A percentile compares a stretch with the other conserved stretches of the same genome.
Conservation (phyloP, 2,113 vertebrate genomes). For the Ginglymostoma cirratum region DNA sequence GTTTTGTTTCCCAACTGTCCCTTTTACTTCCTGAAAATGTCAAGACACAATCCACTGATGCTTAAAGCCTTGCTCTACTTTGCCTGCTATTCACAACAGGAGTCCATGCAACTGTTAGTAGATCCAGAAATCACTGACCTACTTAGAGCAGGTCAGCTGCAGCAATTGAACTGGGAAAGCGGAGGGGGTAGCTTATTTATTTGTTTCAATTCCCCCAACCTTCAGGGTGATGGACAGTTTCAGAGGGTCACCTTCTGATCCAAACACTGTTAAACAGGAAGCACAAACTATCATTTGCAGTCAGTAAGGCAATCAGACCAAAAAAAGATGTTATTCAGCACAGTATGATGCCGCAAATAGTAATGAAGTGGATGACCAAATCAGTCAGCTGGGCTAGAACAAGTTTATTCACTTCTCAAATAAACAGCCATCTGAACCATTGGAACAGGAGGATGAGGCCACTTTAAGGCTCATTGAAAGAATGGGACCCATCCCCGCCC, state of each 20-base stretch:
- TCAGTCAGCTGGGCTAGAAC: background rate
- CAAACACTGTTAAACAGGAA: background rate
- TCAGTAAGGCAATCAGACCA: background rate
- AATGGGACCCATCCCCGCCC: background rate
- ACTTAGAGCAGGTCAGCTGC: background rate
- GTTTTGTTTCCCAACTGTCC: background rate
- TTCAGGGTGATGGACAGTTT: background rate
- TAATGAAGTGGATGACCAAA: background rate
- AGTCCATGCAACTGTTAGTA: background rate
- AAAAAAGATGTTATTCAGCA: background rate
- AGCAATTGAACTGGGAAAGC: background rate
- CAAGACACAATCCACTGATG: background rate
- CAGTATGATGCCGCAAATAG: background rate
- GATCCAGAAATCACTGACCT: too few species aligned
- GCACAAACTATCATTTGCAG: background rate
- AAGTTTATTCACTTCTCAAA: background rate
- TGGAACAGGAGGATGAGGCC: background rate
- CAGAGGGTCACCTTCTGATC: background rate
- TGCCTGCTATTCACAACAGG: background rate
- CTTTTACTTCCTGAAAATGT: background rate
- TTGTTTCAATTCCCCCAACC: background rate
- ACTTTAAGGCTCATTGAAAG: background rate
- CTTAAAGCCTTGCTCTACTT: background rate
- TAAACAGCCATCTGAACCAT: background rate
- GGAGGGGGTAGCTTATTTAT: background rate